Conservation (phyloP, 2,797 vertebrate species). For the Hipposideros larvatus region DNA sequence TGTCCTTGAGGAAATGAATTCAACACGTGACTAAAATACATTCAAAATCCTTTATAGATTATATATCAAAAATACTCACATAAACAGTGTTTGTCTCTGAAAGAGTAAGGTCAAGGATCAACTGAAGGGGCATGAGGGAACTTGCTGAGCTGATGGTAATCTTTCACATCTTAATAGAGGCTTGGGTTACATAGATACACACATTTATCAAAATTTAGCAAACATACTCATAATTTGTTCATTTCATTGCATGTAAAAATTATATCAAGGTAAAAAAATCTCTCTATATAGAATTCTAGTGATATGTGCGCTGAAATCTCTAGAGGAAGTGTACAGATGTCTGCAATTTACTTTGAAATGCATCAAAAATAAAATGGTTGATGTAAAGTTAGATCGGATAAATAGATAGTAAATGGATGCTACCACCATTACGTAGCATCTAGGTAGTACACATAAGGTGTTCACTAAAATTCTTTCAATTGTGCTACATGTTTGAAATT, state of each 20-base stretch:
- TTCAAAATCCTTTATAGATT: neutral
- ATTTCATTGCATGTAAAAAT: neutral
- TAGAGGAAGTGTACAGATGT: neutral
- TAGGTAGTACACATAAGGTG: neutral
- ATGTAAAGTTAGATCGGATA: neutral
- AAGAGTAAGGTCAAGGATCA: neutral
- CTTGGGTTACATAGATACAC: neutral
- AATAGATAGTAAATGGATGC: neutral
- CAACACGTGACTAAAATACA: slow-evolving; percentile 7
- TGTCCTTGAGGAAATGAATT: neutral
- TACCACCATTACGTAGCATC: neutral
- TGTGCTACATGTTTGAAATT: neutral
- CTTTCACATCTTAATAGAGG: neutral
- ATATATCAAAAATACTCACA: neutral
- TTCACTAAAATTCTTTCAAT: neutral
- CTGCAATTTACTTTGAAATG: neutral
- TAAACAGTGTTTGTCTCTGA: neutral
- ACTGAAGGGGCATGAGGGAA: neutral
- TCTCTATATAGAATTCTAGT: neutral
- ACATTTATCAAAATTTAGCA: neutral
- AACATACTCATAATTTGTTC: neutral
- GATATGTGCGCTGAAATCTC: neutral
- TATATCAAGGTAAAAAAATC: neutral
- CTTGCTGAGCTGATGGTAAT: neutral
- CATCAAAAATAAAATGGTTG: slow-evolving; percentile 19